A percentile compares a stretch with the other conserved stretches of the same genome.
Evolutionary conservation across 2,797 vertebrate genomes (phyloP).

Genomic region (Dipus sagitta): DNA sequence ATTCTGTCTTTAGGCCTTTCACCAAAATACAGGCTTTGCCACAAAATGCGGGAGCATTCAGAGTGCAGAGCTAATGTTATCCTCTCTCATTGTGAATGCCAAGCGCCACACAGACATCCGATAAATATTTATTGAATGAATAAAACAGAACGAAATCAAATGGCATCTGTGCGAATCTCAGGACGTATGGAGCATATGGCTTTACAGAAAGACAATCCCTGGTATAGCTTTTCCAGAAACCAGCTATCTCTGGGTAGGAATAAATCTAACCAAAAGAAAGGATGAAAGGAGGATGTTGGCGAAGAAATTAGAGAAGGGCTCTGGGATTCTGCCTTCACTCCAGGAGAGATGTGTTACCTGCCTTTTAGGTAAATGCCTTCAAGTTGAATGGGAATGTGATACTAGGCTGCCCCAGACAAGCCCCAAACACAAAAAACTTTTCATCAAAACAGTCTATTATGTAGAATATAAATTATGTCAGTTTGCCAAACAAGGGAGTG

Average conservation of each 20-base stretch:
- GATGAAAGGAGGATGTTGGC: conserved; percentile 29
- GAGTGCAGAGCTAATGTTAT: neutral
- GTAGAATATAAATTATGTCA: neutral
- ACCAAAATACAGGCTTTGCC: neutral
- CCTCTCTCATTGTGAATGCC: neutral
- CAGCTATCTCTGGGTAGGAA: conserved; percentile 33
- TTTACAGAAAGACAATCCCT: conserved; percentile 38
- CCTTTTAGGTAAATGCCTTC: neutral
- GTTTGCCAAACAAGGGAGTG: conserved; percentile 13
- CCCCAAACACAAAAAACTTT: neutral
- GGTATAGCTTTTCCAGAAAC: conserved; percentile 24
- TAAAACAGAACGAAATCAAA: conserved; percentile 44
- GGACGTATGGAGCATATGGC: conserved; percentile 49
- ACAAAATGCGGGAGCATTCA: neutral
- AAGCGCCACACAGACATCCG: conserved; percentile 38
- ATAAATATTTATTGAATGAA: conserved; percentile 69
- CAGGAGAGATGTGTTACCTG: neutral
- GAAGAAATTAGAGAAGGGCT: neutral
- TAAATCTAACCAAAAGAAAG: conserved; percentile 43
- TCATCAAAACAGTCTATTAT: neutral
- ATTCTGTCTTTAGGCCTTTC: neutral
- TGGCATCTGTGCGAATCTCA: neutral
- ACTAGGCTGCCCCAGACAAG: neutral
- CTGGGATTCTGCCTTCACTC: conserved; percentile 4
- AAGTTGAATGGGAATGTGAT: neutral